Evolutionary conservation across 2,888 invertebrate genomes (phyloP).

Genomic region (Aplocera efformata): DNA sequence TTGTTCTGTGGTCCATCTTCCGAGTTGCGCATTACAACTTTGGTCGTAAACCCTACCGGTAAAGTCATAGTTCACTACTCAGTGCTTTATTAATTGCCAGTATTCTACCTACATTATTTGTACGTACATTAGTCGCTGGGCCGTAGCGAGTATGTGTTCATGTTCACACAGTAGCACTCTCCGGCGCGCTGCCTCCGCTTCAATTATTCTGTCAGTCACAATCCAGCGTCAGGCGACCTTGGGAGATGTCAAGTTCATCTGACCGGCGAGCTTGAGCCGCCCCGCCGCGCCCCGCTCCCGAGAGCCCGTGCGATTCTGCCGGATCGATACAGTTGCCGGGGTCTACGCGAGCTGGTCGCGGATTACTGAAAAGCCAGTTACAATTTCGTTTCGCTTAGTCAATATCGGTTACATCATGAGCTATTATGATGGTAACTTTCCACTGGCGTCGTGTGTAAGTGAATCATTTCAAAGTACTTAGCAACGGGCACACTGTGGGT

Average conservation of each 20-base stretch:
- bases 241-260: slow-evolving; percentile 45
- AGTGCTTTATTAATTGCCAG: no score
- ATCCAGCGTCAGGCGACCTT: slow-evolving; percentile 45
- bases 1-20: no score
- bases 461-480: no score
- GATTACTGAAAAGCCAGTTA: slow-evolving; percentile 29
- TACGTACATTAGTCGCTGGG: no score
- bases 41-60: no score
- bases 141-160: no score
- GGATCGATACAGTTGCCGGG: slow-evolving; percentile 16
- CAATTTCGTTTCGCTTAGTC: slow-evolving; percentile 22
- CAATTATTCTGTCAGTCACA: slow-evolving; percentile 46
- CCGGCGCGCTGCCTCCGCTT: slow-evolving; percentile 16
- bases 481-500: no score
- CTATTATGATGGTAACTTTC: slow-evolving; percentile 8
- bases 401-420: slow-evolving; percentile 27
- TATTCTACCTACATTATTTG: no score
- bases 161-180: no score
- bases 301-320: not conserved
- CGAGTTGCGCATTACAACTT: no score
- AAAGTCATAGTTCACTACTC: no score
- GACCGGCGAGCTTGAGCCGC: slow-evolving; percentile 32
- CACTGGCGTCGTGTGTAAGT: not conserved
- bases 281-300: slow-evolving; percentile 1
- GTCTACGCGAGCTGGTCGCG: slow-evolving; percentile 15